Base-by-base conservation (phyloP, 1,140 invertebrate species). In the Brachionus plicatilis region DNA sequence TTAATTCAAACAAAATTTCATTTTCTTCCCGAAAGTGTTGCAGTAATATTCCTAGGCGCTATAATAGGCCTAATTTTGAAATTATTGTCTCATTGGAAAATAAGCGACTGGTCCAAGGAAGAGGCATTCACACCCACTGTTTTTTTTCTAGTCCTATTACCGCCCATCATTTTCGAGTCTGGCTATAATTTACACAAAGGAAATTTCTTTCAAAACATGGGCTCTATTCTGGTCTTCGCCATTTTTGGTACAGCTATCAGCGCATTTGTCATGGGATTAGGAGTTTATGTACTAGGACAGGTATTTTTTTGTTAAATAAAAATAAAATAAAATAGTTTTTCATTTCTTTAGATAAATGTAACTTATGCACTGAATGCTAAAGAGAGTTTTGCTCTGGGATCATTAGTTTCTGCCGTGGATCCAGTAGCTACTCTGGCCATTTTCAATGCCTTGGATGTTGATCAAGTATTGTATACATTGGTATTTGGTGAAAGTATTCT, bases 131-230 rank as follows among this genome's bases (percentile, higher is more conserved):
- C 95, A 12, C 96, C 96, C 0, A 99, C 96, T 68, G 94, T 96
- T 9, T 99, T 99, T 88, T 99, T 99, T 87, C 91, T 99, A 65
- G 94, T 99, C 1, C 91, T 99, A 0, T 88, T 99, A n/a, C 97
- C 97, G 6, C 97, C 97, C 0, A 99, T 99, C 65, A 98, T 99
- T 86, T 98, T 98, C 92, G 97, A 99, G 90, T 97, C 96, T 4
- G 97, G 97, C 4, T 99, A 98, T 88, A 98, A 98, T 92, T 92
- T 99, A 68, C 96, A 98, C 87, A 98, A 98, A 91, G 92, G 96
- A 76, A 98, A 99, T 88, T 99, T 99, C 88, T 98, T 99, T 89
- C 96, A 97, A 91, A 98, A 98, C 88, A 96, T 98, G 88, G 96
- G 95, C 29, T 96, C 92, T 41, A 93, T 93, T 85, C 85, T 91